Percentiles rank a stretch among this genome's conserved stretches.
phyloP scores from a whole-genome alignment of 2,888 invertebrate genomes.

The Nephrotoma appendiculata region DNA sequence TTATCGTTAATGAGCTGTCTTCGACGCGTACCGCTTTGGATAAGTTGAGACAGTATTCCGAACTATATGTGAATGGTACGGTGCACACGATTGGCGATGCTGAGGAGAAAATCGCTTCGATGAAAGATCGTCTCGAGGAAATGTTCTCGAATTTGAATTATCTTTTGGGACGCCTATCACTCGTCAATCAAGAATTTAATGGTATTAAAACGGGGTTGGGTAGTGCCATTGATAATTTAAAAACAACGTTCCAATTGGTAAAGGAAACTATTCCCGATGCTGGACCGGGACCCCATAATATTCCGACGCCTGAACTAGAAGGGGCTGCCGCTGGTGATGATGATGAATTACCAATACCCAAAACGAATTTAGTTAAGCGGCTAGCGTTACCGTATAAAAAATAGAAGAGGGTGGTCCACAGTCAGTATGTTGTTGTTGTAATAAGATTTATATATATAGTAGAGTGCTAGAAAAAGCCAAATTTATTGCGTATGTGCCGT shows the following conservation, averaged over 20 bases:
- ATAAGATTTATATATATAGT: background rate
- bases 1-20: conserved; percentile 72
- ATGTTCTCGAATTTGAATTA: conserved; percentile 73
- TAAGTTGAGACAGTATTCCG: conserved; percentile 57
- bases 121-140: conserved; percentile 60
- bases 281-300: background rate
- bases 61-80: conserved; percentile 65
- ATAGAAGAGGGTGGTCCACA: background rate
- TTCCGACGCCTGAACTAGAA: background rate
- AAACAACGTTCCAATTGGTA: conserved; percentile 46
- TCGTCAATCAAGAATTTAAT: conserved; percentile 75
- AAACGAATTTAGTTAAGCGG: conserved; percentile 1
- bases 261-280: conserved; percentile 35
- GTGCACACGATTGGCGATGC: conserved; percentile 60
- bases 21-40: conserved; percentile 60
- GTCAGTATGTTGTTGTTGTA: background rate
- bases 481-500: background rate
- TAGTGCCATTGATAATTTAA: conserved; percentile 54
- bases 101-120: conserved; percentile 63
- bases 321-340: background rate
- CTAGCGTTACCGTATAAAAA: background rate
- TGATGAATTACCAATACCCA: background rate
- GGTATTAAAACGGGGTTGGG: conserved; percentile 63
- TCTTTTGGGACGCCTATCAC: conserved; percentile 58
- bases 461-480: background rate